Conservation (phyloP, 2,797 vertebrate species). For the Gymnothorax reevesii region DNA sequence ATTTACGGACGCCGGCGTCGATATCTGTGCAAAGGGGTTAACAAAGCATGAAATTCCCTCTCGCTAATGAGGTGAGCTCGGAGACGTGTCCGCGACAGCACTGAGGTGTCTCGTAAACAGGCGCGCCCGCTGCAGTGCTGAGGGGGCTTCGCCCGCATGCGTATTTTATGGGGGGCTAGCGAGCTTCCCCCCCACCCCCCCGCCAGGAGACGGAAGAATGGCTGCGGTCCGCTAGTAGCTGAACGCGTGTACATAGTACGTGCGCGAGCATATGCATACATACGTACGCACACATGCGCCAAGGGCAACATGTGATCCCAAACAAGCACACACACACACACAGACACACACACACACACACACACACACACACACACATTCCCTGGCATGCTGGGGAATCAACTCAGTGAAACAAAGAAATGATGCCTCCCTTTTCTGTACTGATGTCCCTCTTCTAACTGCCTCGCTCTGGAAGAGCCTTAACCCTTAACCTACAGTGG, state of each 20-base stretch:
- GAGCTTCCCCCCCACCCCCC: no score
- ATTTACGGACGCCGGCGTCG: no score
- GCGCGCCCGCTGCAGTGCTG: no score
- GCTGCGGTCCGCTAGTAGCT: not conserved
- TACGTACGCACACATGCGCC: no score
- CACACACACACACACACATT: not conserved
- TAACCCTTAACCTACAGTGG: not conserved
- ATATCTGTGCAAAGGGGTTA: not conserved
- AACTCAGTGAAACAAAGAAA: not conserved
- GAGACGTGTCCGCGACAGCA: constrained; percentile 10
- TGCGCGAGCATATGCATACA: no score
- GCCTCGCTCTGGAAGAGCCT: not conserved
- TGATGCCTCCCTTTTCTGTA: not conserved
- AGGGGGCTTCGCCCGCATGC: not conserved
- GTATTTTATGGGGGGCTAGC: no score
- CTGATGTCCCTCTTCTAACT: not conserved
- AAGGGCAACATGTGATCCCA: not conserved
- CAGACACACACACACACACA: not conserved
- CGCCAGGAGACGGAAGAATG: not conserved
- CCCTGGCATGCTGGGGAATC: not conserved
- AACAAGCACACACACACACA: not conserved
- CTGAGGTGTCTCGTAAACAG: constrained; percentile 8
- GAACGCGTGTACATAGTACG: not conserved
- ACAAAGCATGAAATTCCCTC: constrained; percentile 35
- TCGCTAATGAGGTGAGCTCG: constrained; percentile 22